Evolutionary conservation across 2,113 vertebrate species (phyloP).

Genomic region (Hypocryptadius cinnamomeus): DNA sequence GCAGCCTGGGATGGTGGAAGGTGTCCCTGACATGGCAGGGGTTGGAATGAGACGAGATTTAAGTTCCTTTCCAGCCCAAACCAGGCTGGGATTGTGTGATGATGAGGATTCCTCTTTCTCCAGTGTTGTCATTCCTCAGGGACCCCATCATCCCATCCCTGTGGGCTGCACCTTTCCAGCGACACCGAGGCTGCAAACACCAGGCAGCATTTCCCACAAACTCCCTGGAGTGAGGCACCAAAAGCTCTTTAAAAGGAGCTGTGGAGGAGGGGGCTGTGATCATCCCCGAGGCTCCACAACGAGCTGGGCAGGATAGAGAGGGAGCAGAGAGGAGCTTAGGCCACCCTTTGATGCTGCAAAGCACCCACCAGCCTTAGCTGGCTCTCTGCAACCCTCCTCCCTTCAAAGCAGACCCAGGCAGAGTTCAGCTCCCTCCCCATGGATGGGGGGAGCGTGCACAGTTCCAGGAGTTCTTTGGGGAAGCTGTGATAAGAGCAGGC

Average conservation of each 20-base stretch:
- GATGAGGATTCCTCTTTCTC: neutral
- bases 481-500: neutral
- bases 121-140: fast-evolving
- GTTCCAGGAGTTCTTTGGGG: neutral
- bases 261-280: neutral
- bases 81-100: too few relatives aligned
- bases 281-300: neutral
- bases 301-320: neutral
- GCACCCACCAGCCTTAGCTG: neutral
- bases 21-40: neutral
- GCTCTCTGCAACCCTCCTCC: neutral
- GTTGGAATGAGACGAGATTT: neutral
- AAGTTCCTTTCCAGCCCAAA: neutral
- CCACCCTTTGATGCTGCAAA: neutral
- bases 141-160: neutral
- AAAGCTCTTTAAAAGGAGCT: neutral
- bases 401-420: neutral
- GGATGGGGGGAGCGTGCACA: fast-evolving
- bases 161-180: neutral
- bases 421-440: neutral
- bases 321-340: neutral
- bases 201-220: neutral
- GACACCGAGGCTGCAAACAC: neutral
- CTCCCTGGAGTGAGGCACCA: neutral
- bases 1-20: fast-evolving